Evolutionary conservation across 2,113 vertebrate species (phyloP).

Genomic region (Cygnus atratus): DNA sequence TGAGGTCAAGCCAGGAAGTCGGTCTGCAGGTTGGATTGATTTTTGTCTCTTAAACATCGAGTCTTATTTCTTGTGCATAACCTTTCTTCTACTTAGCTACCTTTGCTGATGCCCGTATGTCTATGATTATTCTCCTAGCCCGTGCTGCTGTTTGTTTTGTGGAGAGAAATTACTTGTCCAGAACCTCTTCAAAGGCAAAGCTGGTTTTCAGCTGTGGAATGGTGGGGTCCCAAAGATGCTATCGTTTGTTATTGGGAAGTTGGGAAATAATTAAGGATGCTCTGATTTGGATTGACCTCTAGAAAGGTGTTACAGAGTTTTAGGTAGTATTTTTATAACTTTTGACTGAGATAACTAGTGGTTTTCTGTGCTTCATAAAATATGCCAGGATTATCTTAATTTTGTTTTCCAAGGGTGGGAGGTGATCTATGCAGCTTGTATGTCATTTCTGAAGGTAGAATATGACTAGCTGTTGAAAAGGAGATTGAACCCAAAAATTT

Average conservation of each 20-base stretch:
- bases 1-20: background rate
- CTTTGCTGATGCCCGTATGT: background rate
- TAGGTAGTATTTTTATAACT: background rate
- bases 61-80: background rate
- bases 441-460: background rate
- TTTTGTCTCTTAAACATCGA: background rate
- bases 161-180: background rate
- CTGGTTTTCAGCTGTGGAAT: constrained; percentile 14
- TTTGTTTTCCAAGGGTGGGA: background rate
- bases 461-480: background rate
- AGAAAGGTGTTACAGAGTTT: background rate
- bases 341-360: background rate
- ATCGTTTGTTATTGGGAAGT: constrained; percentile 9
- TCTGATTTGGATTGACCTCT: constrained; percentile 4
- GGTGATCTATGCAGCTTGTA: background rate
- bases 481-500: background rate
- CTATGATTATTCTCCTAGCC: background rate
- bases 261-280: constrained; percentile 46
- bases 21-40: background rate
- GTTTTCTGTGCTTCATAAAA: background rate
- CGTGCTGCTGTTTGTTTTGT: background rate
- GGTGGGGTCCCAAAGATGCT: constrained; percentile 1
- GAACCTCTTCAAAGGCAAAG: background rate
- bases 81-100: background rate
- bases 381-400: background rate